These are phyloP conservation scores for Drosophila mojavensis DNA, from an alignment of 1,140 invertebrate species.

Conservation along the genomic window DNA sequence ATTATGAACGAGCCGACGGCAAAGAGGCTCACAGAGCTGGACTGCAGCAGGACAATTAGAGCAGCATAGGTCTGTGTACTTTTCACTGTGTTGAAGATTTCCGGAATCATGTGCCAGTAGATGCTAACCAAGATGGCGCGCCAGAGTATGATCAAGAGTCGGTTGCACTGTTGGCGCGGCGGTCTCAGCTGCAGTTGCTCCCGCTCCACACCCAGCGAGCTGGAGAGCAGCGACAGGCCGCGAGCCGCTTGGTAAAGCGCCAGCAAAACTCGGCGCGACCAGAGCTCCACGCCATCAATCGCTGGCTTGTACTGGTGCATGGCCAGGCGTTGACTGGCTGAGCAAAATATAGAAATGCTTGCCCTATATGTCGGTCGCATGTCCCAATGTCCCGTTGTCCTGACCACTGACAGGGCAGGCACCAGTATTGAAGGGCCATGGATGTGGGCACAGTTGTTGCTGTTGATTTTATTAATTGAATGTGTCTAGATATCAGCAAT, in stretches of 20 bases:
- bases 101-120: constrained; percentile 39
- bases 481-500: constrained; percentile 77
- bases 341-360: neutral
- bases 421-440: neutral
- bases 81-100: constrained; percentile 10
- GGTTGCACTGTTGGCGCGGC: constrained; percentile 39
- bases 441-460: constrained; percentile 19
- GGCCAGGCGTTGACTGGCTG: constrained; percentile 42
- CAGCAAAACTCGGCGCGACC: constrained; percentile 46
- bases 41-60: constrained; percentile 44
- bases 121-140: constrained; percentile 51
- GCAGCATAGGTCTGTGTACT: constrained; percentile 49
- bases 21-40: constrained; percentile 43
- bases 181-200: constrained; percentile 33
- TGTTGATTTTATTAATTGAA: constrained; percentile 82
- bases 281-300: constrained; percentile 28
- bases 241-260: constrained; percentile 52
- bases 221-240: constrained; percentile 49
- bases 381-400: constrained; percentile 29
- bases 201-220: constrained; percentile 26
- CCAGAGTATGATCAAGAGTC: constrained; percentile 46
- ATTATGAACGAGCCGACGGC: constrained; percentile 57
- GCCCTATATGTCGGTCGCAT: neutral
- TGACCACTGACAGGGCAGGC: constrained; percentile 5
- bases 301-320: constrained; percentile 39